These are phyloP conservation scores for Sebastes goodei DNA, from an alignment of 2,797 vertebrate genomes.

Conservation along the genomic window DNA sequence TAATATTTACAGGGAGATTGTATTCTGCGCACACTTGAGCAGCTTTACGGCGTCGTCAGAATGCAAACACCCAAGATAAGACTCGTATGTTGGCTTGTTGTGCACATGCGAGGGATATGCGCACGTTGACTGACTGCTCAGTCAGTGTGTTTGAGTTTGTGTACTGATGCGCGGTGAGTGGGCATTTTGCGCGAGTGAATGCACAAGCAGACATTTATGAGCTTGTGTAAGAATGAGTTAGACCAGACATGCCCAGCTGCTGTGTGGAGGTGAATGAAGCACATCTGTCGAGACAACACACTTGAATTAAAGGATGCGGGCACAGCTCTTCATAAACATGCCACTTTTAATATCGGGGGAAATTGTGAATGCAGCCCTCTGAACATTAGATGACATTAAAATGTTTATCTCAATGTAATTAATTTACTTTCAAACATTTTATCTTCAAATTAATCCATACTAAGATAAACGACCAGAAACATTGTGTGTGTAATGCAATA, in stretches of 20 bases:
- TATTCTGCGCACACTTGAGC: conserved; percentile 19
- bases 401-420: conserved; percentile 15
- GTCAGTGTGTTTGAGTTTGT: neutral
- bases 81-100: neutral
- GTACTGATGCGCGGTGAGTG: conserved; percentile 5
- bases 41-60: conserved; percentile 16
- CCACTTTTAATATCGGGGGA: conserved; percentile 4
- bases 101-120: neutral
- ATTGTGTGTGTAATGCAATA: neutral
- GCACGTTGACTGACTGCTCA: neutral
- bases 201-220: conserved; percentile 36
- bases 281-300: conserved; percentile 35
- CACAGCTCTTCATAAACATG: conserved; percentile 24
- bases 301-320: conserved; percentile 19
- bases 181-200: neutral
- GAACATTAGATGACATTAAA: neutral
- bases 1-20: conserved; percentile 58
- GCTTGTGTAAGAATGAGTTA: conserved; percentile 19
- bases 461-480: neutral
- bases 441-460: neutral
- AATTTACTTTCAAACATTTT: conserved; percentile 7
- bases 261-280: conserved; percentile 19
- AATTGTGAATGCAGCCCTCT: conserved; percentile 4
- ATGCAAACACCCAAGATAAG: conserved; percentile 16
- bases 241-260: conserved; percentile 1